Base-by-base conservation (phyloP, 2,888 invertebrate species). In the Nebria brevicollis region DNA sequence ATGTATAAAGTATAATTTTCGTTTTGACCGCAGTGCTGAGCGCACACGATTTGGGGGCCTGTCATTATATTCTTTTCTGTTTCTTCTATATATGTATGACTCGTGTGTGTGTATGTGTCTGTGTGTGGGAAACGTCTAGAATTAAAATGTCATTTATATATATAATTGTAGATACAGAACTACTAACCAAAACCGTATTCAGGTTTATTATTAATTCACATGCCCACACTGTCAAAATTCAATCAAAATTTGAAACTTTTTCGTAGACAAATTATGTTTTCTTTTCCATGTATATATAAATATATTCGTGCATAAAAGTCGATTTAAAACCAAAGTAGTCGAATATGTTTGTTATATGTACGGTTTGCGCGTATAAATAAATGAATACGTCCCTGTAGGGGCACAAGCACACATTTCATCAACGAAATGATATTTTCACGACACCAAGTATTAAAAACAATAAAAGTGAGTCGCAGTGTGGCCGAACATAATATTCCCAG, bases 381-480 rank as follows among this genome's bases (percentile, higher is more conserved):
- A 54, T 11, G 6, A 77, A 54, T 72, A 13, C 77, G 77, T 41
- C n/a, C n/a, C 77, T 77, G 77, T 54, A 13, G 11, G 4, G 7
- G 54, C 66, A 66, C 25, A 66, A 73, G 78, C 73, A 78, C 15
- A 64, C 78, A 78, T 74, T 78, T 78, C 78, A 78, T 78, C 78
- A 86, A 86, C 86, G 86, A 86, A 88, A 87, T 87, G 87, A 86
- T 87, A 87, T 87, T 86, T 87, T 86, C 87, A 87, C 86, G 87
- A 88, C 86, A 86, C 85, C 86, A 54, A 54, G 54, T 54, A 54
- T 54, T 54, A 54, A 54, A 54, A 11, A 54, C 54, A 13, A 54
- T 54, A 54, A 54, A 54, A 54, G 11, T 54, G 7, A 54, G 54
- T 54, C 54, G 34, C 34, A 34, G 66, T 11, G 26, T 25, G 25